Conservation (phyloP, 2,113 vertebrate species). For the Tylochromis polylepis region DNA sequence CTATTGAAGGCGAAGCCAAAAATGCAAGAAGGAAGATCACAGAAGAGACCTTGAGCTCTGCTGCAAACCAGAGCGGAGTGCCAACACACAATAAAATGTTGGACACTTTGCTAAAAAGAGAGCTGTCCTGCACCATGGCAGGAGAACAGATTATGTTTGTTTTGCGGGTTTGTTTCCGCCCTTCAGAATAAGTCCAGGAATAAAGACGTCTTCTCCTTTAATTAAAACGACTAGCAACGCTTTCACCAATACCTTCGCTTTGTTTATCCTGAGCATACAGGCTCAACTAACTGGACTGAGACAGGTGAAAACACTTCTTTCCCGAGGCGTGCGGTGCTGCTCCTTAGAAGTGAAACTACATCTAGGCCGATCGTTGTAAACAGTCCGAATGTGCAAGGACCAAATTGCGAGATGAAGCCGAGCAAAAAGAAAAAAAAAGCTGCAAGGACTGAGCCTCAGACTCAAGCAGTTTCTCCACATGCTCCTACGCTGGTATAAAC, state of each 20-base stretch:
- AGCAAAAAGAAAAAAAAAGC: not conserved
- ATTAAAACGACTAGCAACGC: not conserved
- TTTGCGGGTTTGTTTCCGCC: not conserved
- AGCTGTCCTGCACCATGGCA: not conserved
- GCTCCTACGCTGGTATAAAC: slow-evolving; percentile 1
- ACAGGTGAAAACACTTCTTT: not conserved
- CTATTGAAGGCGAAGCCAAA: slow-evolving; percentile 16
- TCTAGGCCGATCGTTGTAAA: not conserved
- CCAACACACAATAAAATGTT: not conserved
- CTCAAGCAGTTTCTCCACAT: not conserved
- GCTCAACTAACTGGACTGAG: not conserved
- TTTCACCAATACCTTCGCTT: not conserved
- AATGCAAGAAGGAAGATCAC: slow-evolving; percentile 28
- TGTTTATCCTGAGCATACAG: not conserved
- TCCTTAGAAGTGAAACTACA: not conserved
- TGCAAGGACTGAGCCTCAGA: not conserved
- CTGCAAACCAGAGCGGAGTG: slow-evolving; percentile 5
- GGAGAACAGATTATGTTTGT: not conserved
- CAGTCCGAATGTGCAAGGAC: not conserved
- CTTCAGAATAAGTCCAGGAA: not conserved
- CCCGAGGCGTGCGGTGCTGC: not conserved
- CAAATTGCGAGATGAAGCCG: not conserved
- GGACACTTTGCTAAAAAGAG: not conserved
- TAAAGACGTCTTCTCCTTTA: not conserved
- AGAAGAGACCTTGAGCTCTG: not conserved